Evolutionary conservation across 2,797 vertebrate genomes (phyloP).

Genomic region (Myripristis jacobus): DNA sequence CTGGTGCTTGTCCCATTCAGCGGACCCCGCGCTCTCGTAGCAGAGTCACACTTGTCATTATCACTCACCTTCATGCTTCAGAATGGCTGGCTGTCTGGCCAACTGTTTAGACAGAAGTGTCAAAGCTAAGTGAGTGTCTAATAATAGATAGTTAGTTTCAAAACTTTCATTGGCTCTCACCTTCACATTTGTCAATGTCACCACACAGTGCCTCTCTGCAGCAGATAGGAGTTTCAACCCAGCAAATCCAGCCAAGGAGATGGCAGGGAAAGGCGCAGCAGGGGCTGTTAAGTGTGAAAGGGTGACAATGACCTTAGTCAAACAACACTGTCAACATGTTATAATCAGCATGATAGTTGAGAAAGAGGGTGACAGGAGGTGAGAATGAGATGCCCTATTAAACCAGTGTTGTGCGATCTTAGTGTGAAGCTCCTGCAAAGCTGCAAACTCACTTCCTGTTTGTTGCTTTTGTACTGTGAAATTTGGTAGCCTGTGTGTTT

Average conservation of each 20-base stretch:
- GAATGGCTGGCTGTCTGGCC: conserved; percentile 31
- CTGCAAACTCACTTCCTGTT: conserved; percentile 36
- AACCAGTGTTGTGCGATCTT: conserved; percentile 21
- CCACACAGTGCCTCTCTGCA: not conserved
- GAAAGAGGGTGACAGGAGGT: conserved; percentile 59
- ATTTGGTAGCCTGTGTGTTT: not conserved
- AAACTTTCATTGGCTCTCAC: conserved; percentile 53
- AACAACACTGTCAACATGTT: conserved; percentile 56
- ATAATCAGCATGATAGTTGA: conserved; percentile 40
- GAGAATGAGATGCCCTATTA: conserved; percentile 63
- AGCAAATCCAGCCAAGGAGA: conserved; percentile 14
- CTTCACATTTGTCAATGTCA: conserved; percentile 58
- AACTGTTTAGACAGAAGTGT: conserved; percentile 54
- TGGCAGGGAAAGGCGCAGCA: conserved; percentile 42
- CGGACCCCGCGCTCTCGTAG: conserved; percentile 30
- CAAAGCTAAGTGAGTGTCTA: conserved; percentile 27
- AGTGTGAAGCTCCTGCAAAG: conserved; percentile 21
- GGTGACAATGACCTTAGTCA: conserved; percentile 59
- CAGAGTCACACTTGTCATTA: conserved; percentile 49
- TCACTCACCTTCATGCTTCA: conserved; percentile 56
- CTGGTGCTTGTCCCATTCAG: conserved; percentile 27
- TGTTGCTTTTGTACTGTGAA: conserved; percentile 14
- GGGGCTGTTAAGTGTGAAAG: conserved; percentile 46
- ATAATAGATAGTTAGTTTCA: conserved; percentile 38
- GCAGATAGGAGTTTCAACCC: conserved; percentile 25